These are phyloP conservation scores for Elgonia sp. DNA, from an alignment of 2,888 invertebrate species.

Conservation along the genomic window DNA sequence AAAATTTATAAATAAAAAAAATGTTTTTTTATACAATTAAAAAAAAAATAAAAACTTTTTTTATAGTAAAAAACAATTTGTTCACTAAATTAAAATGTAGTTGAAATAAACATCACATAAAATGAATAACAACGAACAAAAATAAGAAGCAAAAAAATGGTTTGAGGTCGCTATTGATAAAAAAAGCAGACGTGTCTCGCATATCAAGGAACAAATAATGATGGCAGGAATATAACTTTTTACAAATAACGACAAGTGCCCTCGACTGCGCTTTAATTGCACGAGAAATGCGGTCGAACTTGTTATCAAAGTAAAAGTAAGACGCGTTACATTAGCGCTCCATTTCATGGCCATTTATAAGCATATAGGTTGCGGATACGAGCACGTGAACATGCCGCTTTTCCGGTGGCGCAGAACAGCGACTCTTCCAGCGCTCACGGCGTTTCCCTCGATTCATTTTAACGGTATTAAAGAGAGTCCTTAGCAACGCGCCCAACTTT, in stretches of 20 bases:
- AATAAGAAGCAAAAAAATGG: constrained; percentile 3
- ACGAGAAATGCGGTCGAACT: constrained; percentile 73
- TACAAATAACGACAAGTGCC: constrained; percentile 61
- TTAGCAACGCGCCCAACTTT: constrained; percentile 62
- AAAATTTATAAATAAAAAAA: no score
- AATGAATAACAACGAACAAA: background rate
- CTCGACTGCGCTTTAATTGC: constrained; percentile 69
- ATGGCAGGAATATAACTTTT: constrained; percentile 53
- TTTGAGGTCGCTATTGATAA: constrained; percentile 48
- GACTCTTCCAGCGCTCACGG: constrained; percentile 27
- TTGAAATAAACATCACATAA: background rate
- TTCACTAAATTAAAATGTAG: background rate
- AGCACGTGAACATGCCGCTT: constrained; percentile 67
- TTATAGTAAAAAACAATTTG: no score
- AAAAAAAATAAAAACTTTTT: background rate
- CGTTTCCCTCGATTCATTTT: constrained; percentile 64
- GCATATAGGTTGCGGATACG: constrained; percentile 72
- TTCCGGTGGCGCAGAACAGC: constrained; percentile 51
- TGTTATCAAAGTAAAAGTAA: constrained; percentile 73
- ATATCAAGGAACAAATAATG: constrained; percentile 66
- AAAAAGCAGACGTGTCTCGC: constrained; percentile 62
- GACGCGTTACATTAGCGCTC: constrained; percentile 70
- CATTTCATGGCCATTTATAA: constrained; percentile 74
- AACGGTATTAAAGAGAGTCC: constrained; percentile 71
- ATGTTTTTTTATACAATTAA: background rate